Evolutionary conservation across 2,797 vertebrate species (phyloP), one percentile per base, ranked within the genome.

Genomic region (Enteromius paludinosus): DNA sequence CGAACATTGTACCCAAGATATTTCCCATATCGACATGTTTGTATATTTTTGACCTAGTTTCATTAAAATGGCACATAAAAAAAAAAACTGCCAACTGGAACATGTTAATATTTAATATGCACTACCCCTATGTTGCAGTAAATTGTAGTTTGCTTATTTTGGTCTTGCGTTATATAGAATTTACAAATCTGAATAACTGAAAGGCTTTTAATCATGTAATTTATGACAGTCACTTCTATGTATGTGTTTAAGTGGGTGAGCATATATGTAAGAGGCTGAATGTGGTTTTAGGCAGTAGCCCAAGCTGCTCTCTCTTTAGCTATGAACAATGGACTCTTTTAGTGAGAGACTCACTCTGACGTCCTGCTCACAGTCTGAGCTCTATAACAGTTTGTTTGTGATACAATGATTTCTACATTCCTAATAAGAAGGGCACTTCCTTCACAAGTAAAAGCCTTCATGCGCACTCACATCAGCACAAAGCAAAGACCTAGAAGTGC

Each of bases 201-300:
- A 62, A 62, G 15, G 6, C 9, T 9, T 30, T 30, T 79, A 25
- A 83, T 68, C 79, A 83, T 54, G 72, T 59, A 72, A 79, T 41
- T 81, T 80, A 82, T 89, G 91, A 28, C 83, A 92, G 89, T 84
- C 38, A 85, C 90, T 94, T 90, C 88, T 91, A 17, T 14, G 23
- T 74, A 77, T 75, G 38, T 75, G 78, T 94, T 90, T 92, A 90
- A 88, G 87, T 85, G 89, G 87, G 77, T 90, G 90, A 91, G 78
- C 93, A 90, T 93, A 89, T 88, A 87, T 84, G 87, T 90, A 77
- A 90, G 90, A 92, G 84, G 90, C 90, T 91, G 90, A 83, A 78
- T 95, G 94, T 95, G 92, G 93, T 94, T 95, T 95, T 94, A 95
- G 94, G 94, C 95, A 92, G 85, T 20, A 65, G 78, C 90, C 93